Evolutionary conservation across 2,888 invertebrate species (phyloP), one percentile per base, ranked within the genome.

Genomic region (Balanococcus diminutus): DNA sequence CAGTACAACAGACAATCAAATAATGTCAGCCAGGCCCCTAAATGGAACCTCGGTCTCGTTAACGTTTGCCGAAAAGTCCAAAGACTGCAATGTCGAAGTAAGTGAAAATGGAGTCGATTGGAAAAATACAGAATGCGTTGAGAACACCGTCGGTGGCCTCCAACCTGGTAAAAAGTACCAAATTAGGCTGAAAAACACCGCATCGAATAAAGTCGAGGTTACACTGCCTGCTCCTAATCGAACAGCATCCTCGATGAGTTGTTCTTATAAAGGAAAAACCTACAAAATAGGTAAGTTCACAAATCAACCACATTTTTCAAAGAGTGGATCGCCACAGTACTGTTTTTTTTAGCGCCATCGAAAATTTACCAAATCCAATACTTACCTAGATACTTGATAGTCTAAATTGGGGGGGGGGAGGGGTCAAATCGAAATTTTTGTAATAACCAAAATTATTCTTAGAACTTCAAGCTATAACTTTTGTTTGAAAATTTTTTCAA

Each of bases 61-160:
- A 79, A 90, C 90, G 84, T 90, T 91, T 82, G 90, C 90, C 39
- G 89, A 89, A 4, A 89, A 89, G 88, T 88, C 89, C 22, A 89
- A 89, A 83, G 89, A 88, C 67, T 87, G 88, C 82, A 89, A 90
- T 9, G 89, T 91, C 8, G 91, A 91, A 88, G 88, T 90, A 1
- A 91, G 91, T 87, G 19, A 67, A 42, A 90, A 91, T 87, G 90
- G 90, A 87, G 88, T 88, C 22, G 90, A 90, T 22, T 91, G 91
- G 89, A 91, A 90, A 9, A 85, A 87, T 9, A 88, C 87, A 1
- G 87, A 81, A 56, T 87, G 87, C 22, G 81, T 86, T n/a, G 88
- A 88, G 5, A 87, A 87, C 75, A 84, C 87, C 31, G 88, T 88
- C n/a, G 86, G 87, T 9, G 88, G 87, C 72, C 88, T 91, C 87